Evolutionary conservation across 1,140 invertebrate genomes (phyloP).

Genomic region (Bombyx mori): ASM3026992v2 NC_085126.1:1189001-1189500

Average conservation of each 20-base stretch:
- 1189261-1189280: not conserved
- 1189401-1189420: slow-evolving; percentile 73
- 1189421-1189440: slow-evolving; percentile 81
- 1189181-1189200: not conserved
- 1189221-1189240: not conserved
- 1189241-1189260: not conserved
- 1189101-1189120: no score
- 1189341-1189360: slow-evolving; percentile 4
- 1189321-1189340: not conserved
- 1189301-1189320: not conserved
- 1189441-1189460: slow-evolving; percentile 84
- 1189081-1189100: no score
- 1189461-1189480: slow-evolving; percentile 86
- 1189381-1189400: slow-evolving; percentile 39
- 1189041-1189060: no score
- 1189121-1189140: no score
- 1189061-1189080: no score
- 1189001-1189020: no score
- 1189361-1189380: slow-evolving; percentile 3
- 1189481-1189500: slow-evolving; percentile 80
- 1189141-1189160: not conserved
- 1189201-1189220: slow-evolving; percentile 2
- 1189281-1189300: not conserved
- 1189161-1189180: not conserved
- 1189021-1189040: no score